Evolutionary conservation across 92 coral and sea anemone species (phyloP).

Genomic region (Heliopora coerulea): DNA sequence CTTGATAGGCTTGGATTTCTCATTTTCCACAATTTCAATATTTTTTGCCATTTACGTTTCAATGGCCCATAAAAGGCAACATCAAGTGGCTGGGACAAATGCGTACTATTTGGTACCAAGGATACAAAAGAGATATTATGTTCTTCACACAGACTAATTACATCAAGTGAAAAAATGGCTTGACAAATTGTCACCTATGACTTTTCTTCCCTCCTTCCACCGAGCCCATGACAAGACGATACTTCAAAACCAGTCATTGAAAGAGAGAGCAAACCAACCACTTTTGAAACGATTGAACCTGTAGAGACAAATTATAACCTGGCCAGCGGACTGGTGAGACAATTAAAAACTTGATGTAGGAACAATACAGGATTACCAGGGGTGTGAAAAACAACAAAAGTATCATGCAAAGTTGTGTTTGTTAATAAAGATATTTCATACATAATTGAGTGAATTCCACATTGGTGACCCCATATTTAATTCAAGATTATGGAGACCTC

Average conservation of each 20-base stretch:
- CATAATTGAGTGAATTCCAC: too few relatives aligned
- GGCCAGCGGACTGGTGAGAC: too few relatives aligned
- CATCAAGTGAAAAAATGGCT: conserved; percentile 4
- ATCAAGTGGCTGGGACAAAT: conserved; percentile 33
- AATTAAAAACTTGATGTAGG: too few relatives aligned
- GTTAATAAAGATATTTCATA: too few relatives aligned
- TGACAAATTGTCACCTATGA: not conserved
- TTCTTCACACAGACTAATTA: not conserved
- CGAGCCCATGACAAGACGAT: conserved; percentile 30
- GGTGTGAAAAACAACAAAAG: too few relatives aligned
- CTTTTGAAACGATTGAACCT: conserved; percentile 29
- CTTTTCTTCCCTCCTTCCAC: not conserved
- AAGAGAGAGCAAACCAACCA: conserved; percentile 25
- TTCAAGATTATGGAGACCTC: too few relatives aligned
- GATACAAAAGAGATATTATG: not conserved
- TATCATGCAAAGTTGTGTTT: too few relatives aligned
- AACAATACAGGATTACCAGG: too few relatives aligned
- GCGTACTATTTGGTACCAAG: conserved; percentile 30
- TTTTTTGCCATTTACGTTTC: too few relatives aligned
- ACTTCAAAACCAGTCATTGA: conserved; percentile 33
- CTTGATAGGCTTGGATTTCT: conserved; percentile 6
- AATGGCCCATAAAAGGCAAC: conserved; percentile 35
- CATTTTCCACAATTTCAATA: conserved; percentile 28
- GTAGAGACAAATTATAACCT: too few relatives aligned
- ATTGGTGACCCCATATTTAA: too few relatives aligned